Conservation (phyloP, 2,113 vertebrate genomes). For the Typhlomys cinereus region DNA sequence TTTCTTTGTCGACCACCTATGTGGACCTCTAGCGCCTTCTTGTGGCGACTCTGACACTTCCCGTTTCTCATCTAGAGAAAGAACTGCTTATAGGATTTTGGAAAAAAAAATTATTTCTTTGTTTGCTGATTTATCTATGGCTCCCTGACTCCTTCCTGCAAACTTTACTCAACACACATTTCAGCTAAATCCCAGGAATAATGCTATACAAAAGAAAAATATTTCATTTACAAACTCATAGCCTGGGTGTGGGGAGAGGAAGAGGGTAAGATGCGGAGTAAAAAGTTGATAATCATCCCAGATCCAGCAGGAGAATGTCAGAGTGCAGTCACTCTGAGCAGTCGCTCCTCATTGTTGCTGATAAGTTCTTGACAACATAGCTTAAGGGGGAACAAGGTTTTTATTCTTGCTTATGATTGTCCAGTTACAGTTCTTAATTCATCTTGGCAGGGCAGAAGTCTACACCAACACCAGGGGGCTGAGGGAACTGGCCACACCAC, state of each 20-base stretch:
- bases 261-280: background rate
- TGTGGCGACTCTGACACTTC: slow-evolving; percentile 34
- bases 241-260: background rate
- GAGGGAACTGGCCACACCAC: too few relatives aligned
- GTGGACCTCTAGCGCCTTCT: slow-evolving; percentile 65
- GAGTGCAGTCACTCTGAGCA: background rate
- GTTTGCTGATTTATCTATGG: background rate
- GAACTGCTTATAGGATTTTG: too few relatives aligned
- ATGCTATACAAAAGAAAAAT: background rate
- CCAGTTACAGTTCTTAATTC: too few relatives aligned
- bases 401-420: too few relatives aligned
- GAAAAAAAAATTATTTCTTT: background rate
- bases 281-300: background rate
- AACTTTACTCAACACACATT: background rate
- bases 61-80: background rate
- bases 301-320: background rate
- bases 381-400: too few relatives aligned
- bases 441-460: too few relatives aligned
- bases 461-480: too few relatives aligned
- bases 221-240: background rate
- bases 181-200: background rate
- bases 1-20: background rate
- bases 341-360: too few relatives aligned
- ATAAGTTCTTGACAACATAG: too few relatives aligned
- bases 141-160: background rate